Percentiles rank a stretch among this genome's conserved stretches.
phyloP scores from a whole-genome alignment of 2,113 vertebrate species.

The Arenaria interpres region DNA sequence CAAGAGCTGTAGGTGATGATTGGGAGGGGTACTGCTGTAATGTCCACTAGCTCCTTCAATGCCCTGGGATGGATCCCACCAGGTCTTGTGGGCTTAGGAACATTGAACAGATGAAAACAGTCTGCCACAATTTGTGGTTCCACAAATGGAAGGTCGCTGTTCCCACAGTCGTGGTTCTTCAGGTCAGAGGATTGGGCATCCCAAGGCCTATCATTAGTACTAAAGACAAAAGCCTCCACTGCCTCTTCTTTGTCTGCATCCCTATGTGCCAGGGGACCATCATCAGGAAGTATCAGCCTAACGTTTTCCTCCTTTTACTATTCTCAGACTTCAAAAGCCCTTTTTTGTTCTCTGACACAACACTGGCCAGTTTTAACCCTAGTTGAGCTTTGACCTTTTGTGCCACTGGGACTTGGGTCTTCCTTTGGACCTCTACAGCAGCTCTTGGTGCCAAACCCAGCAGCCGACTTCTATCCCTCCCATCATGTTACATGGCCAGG shows the following conservation, averaged over 20 bases:
- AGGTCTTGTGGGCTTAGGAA: neutral
- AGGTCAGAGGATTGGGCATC: neutral
- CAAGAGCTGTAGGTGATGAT: neutral
- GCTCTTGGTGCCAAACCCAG: neutral
- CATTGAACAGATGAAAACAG: neutral
- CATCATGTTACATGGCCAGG: accelerated
- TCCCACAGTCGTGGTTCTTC: neutral
- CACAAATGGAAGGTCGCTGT: neutral
- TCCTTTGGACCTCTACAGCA: neutral
- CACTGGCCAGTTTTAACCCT: neutral
- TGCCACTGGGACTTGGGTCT: neutral
- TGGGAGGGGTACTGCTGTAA: neutral
- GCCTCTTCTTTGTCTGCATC: neutral
- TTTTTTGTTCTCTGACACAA: neutral
- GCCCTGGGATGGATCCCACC: neutral
- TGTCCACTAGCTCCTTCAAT: neutral
- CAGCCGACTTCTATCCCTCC: neutral
- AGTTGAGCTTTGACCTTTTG: neutral
- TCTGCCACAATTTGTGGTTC: neutral
- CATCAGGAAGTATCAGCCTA: neutral
- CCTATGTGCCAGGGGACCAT: neutral
- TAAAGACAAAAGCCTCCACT: neutral
- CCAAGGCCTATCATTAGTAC: neutral
- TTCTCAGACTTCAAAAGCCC: neutral
- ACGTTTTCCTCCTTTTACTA: neutral